phyloP scores from a whole-genome alignment of 2,113 vertebrate species.

The Eudorcas thomsonii region DNA sequence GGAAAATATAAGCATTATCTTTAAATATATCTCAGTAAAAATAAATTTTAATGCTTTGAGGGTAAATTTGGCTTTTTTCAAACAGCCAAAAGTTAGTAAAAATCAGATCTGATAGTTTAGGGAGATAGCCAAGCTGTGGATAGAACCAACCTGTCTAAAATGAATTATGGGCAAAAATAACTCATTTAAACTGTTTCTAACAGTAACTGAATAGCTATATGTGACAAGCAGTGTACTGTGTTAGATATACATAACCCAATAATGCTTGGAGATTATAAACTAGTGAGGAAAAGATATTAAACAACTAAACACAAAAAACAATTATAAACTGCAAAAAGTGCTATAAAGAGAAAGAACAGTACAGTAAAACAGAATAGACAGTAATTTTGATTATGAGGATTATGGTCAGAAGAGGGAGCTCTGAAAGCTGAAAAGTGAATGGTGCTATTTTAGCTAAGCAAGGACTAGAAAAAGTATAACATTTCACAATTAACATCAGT shows the following conservation, averaged over 20 bases:
- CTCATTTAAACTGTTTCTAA: not conserved
- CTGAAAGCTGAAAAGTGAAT: not conserved
- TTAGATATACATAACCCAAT: not conserved
- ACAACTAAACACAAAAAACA: not conserved
- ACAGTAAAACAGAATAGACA: not conserved
- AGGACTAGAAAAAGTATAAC: not conserved
- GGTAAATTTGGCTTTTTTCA: not conserved
- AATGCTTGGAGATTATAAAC: not conserved
- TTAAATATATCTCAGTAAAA: not conserved
- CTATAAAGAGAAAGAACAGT: not conserved
- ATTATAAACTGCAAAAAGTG: not conserved
- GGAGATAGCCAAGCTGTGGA: not conserved
- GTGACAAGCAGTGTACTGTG: not conserved
- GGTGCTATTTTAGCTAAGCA: not conserved
- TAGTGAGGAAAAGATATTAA: not conserved
- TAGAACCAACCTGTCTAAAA: not conserved
- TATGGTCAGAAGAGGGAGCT: not conserved
- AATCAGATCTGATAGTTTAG: not conserved
- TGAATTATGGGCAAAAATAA: not conserved
- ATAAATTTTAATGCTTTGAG: not conserved
- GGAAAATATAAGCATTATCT: not conserved
- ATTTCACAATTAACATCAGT: not conserved
- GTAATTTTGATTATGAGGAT: not conserved
- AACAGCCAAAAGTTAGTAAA: not conserved
- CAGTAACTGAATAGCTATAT: not conserved